Conservation (phyloP, 2,888 invertebrate species). For the Eupithecia pulchellata region DNA sequence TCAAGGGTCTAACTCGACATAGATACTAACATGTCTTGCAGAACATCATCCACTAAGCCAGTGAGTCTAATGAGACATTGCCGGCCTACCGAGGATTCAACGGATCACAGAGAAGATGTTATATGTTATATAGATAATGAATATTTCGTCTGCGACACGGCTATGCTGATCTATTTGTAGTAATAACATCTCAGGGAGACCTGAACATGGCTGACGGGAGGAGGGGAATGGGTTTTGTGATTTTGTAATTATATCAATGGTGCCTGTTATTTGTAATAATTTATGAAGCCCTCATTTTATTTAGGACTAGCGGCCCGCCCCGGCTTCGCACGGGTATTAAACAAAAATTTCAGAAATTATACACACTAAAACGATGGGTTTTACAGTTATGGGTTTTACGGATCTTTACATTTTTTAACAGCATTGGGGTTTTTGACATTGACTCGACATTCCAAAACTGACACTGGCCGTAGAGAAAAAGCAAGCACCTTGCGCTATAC, state of each 20-base stretch:
- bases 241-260: not conserved
- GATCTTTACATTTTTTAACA: too few relatives aligned
- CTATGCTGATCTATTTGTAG: constrained; percentile 34
- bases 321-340: too few relatives aligned
- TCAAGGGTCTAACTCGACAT: not conserved
- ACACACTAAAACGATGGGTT: too few relatives aligned
- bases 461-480: too few relatives aligned
- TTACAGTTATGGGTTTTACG: too few relatives aligned
- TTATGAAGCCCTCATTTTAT: not conserved
- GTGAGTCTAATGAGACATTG: constrained; percentile 11
- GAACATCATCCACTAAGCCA: constrained; percentile 9
- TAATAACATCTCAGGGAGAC: constrained; percentile 30
- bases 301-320: too few relatives aligned
- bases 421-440: too few relatives aligned
- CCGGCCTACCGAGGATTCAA: constrained; percentile 27
- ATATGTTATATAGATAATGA: too few relatives aligned
- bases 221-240: not conserved
- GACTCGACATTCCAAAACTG: too few relatives aligned
- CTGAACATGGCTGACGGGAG: constrained; percentile 1
- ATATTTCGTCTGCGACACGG: constrained; percentile 28
- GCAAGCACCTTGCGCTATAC: too few relatives aligned
- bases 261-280: not conserved
- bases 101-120: constrained; percentile 39
- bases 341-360: too few relatives aligned
- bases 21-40: not conserved